Percentiles rank a stretch among this genome's conserved stretches.
Conservation (phyloP, 2,888 invertebrate species). For the Laothoe populi region DNA sequence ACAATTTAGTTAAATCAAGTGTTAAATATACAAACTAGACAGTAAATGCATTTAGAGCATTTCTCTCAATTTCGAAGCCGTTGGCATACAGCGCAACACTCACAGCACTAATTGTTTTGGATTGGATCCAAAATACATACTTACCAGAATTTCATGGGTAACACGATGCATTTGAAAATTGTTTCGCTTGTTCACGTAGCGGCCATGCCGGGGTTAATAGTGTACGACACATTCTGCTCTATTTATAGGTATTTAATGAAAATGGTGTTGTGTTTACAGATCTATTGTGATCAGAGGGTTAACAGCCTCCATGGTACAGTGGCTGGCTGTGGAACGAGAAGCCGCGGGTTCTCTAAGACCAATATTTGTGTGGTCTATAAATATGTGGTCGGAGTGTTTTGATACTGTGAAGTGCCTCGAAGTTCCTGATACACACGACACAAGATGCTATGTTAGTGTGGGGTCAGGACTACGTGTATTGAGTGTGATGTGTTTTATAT, state of each 20-base stretch:
- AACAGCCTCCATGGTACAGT: too few relatives aligned
- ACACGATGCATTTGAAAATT: conserved; percentile 63
- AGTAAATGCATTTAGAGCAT: conserved; percentile 66
- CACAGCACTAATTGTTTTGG: conserved; percentile 80
- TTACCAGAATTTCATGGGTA: conserved; percentile 74
- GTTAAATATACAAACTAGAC: conserved; percentile 49
- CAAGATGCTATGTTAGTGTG: too few relatives aligned
- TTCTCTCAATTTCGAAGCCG: conserved; percentile 46
- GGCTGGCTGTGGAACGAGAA: too few relatives aligned
- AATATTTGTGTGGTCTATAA: too few relatives aligned
- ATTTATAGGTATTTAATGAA: conserved; percentile 12
- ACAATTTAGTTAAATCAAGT: conserved; percentile 41
- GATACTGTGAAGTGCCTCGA: too few relatives aligned
- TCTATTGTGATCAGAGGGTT: too few relatives aligned
- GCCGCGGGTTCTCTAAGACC: too few relatives aligned
- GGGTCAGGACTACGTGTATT: too few relatives aligned
- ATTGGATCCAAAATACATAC: conserved; percentile 80
- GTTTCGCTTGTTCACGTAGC: conserved; percentile 43
- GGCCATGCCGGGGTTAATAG: conserved; percentile 13
- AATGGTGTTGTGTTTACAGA: conserved; percentile 1
- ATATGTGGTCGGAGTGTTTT: too few relatives aligned
- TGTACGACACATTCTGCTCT: neutral
- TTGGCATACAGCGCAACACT: conserved; percentile 55
- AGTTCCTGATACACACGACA: too few relatives aligned
- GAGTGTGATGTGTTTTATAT: too few relatives aligned